A percentile compares a stretch with the other conserved stretches of the same genome.
Conservation (phyloP, 1,140 invertebrate genomes). For the Brachionus paranguensis region DNA sequence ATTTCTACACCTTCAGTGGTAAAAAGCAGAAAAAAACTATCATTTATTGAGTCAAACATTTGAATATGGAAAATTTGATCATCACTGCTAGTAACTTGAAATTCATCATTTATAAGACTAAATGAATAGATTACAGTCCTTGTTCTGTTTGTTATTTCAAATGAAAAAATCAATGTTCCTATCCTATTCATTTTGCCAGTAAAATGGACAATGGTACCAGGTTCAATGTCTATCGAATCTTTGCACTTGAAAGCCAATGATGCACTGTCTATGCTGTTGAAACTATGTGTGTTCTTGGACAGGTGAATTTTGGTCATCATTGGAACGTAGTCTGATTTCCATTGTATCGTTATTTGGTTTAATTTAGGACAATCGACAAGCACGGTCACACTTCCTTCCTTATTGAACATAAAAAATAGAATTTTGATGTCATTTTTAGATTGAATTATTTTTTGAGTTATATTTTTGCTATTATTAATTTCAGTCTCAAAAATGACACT, state of each 20-base stretch:
- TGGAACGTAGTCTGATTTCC: not conserved
- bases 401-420: not conserved
- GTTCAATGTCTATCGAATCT: not conserved
- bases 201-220: conserved; percentile 5
- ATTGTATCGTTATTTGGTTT: not conserved
- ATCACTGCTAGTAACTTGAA: not conserved
- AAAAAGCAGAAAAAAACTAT: not conserved
- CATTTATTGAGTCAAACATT: not conserved
- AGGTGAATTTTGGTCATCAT: not conserved
- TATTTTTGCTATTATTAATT: not conserved
- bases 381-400: not conserved
- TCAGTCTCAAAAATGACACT: not conserved
- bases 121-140: not conserved
- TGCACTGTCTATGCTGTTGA: not conserved
- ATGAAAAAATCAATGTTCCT: not conserved
- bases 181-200: not conserved
- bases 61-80: not conserved
- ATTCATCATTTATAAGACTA: not conserved
- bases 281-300: not conserved
- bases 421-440: too few relatives aligned
- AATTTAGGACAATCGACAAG: not conserved
- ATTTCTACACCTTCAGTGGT: not conserved
- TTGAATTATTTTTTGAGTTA: not conserved
- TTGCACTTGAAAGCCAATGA: not conserved
- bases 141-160: not conserved